Conservation (phyloP, 1,140 invertebrate genomes). For the Hylyphantes graminicola region DNA sequence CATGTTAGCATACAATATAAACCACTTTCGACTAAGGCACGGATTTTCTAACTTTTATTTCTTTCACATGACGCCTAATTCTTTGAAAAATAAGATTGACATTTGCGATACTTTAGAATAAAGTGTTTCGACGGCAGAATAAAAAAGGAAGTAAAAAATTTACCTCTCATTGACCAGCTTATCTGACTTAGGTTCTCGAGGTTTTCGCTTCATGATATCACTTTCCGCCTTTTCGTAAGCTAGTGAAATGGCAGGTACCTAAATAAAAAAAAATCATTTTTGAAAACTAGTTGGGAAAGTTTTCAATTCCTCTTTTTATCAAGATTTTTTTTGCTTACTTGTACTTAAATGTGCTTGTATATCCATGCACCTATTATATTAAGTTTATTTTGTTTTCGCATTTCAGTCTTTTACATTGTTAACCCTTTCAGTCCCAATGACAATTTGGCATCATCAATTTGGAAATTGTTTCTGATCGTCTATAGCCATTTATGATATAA, state of each 20-base stretch:
- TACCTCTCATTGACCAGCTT: conserved; percentile 74
- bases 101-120: too few species aligned
- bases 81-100: too few species aligned
- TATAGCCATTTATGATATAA: too few species aligned
- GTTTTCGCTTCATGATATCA: conserved; percentile 78
- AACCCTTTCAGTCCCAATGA: too few species aligned
- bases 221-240: conserved; percentile 77
- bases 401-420: too few species aligned
- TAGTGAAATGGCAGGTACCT: conserved; percentile 77
- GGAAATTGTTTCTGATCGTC: too few species aligned
- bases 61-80: neutral
- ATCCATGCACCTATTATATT: too few species aligned
- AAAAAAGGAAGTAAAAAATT: neutral
- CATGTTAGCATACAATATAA: too few species aligned
- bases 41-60: neutral
- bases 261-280: conserved; percentile 67
- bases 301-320: neutral
- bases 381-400: too few species aligned
- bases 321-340: neutral
- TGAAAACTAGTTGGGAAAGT: neutral
- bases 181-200: conserved; percentile 74
- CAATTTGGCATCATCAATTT: too few species aligned
- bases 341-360: too few species aligned
- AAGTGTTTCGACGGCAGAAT: too few species aligned
- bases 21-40: neutral